Conservation (phyloP, 2,113 vertebrate genomes). For the Notarius lentiginosus region DNA sequence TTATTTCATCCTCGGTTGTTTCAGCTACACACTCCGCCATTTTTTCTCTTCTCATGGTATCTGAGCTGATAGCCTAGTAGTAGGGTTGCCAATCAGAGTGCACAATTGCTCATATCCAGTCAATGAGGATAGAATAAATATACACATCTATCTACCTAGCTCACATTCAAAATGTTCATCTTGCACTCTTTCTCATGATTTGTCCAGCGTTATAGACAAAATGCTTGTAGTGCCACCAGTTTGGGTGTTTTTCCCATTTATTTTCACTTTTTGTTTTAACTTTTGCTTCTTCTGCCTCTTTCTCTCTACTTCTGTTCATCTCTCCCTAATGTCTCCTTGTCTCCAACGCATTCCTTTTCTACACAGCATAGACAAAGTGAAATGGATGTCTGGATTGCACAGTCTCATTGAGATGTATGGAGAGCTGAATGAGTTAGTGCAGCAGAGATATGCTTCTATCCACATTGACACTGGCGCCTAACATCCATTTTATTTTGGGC, state of each 20-base stretch:
- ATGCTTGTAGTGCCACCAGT: not conserved
- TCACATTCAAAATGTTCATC: too few species aligned
- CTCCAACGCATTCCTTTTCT: not conserved
- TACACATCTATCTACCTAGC: not conserved
- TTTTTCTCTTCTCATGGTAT: too few species aligned
- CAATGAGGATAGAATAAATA: not conserved
- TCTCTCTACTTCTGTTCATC: not conserved
- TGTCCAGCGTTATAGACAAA: not conserved
- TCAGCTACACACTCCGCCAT: too few species aligned
- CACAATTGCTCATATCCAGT: not conserved
- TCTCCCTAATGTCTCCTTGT: not conserved
- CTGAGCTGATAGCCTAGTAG: too few species aligned
- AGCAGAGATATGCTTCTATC: conserved; percentile 4
- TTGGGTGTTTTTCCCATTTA: too few species aligned
- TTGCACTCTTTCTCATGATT: not conserved
- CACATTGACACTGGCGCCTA: not conserved
- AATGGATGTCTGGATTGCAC: not conserved
- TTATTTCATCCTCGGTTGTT: too few species aligned
- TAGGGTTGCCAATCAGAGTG: too few species aligned
- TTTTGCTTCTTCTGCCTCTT: not conserved
- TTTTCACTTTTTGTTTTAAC: not conserved
- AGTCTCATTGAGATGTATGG: conserved; percentile 26
- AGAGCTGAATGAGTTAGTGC: conserved; percentile 17
- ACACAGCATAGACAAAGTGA: conserved; percentile 21
- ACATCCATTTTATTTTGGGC: conserved; percentile 1